Percentiles rank a stretch among this genome's conserved stretches.
phyloP scores from a whole-genome alignment of 2,113 vertebrate genomes.

The Papio anubis region DNA sequence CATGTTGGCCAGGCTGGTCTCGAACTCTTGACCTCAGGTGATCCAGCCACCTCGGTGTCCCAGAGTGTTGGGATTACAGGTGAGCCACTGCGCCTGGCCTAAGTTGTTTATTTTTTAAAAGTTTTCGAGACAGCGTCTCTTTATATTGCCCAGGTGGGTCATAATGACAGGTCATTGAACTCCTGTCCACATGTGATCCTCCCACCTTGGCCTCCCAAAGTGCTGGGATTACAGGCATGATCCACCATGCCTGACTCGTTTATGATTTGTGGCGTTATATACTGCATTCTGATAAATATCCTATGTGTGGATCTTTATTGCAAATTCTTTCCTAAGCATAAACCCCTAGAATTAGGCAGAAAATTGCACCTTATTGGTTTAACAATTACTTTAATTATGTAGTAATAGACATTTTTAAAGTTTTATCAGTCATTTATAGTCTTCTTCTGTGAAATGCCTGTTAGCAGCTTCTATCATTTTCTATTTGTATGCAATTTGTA shows the following conservation, averaged over 20 bases:
- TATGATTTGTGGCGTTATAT: not conserved
- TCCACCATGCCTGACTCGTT: not conserved
- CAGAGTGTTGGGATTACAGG: no score
- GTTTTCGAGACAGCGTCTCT: no score
- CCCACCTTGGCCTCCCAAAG: no score
- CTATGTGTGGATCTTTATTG: not conserved
- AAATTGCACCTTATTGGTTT: not conserved
- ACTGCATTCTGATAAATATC: not conserved
- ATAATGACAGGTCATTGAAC: no score
- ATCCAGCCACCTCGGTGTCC: not conserved
- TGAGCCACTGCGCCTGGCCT: no score
- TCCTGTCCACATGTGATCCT: no score
- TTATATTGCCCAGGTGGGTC: no score
- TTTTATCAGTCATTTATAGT: not conserved
- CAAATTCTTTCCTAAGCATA: not conserved
- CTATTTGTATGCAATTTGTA: not conserved
- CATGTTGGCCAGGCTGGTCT: not conserved
- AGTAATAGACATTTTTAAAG: not conserved
- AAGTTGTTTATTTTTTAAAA: not conserved
- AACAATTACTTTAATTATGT: not conserved
- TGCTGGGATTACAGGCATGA: no score
- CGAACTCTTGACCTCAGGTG: not conserved
- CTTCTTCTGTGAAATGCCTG: not conserved
- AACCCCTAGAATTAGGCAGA: not conserved
- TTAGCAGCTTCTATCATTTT: not conserved